Conservation (phyloP, 2,797 vertebrate species). For the Hyperoplus immaculatus region DNA sequence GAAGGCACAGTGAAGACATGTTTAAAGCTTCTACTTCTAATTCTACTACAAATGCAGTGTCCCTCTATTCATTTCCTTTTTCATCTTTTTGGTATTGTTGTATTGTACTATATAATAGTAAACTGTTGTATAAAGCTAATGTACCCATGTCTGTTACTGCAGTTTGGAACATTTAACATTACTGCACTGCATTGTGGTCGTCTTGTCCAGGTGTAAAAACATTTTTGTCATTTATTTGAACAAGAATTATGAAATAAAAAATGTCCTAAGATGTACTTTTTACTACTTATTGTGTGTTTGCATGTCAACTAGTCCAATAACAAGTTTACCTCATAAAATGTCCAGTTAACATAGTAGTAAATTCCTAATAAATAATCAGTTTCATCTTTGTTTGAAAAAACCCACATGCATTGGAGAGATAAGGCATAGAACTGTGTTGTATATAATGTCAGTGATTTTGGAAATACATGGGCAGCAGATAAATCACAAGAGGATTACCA, state of each 20-base stretch:
- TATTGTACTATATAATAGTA: background rate
- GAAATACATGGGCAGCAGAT: background rate
- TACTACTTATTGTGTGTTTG: slow-evolving; percentile 18
- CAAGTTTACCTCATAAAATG: background rate
- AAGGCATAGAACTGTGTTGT: background rate
- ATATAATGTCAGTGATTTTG: background rate
- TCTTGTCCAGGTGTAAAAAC: slow-evolving; percentile 19
- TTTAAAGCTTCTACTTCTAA: background rate
- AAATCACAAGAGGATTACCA: background rate
- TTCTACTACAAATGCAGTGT: background rate
- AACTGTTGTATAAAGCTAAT: background rate
- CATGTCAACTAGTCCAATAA: background rate
- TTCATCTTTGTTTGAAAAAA: background rate
- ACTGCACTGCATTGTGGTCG: slow-evolving; percentile 25
- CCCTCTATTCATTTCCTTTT: background rate
- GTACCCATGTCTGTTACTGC: slow-evolving; percentile 5
- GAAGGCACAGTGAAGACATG: background rate
- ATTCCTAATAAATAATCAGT: too few relatives aligned
- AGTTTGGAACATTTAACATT: slow-evolving; percentile 3
- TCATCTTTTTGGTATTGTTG: background rate
- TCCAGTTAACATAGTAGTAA: too few relatives aligned
- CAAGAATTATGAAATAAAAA: slow-evolving; percentile 38
- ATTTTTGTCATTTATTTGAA: slow-evolving; percentile 35
- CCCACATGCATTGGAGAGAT: background rate
- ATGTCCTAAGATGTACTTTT: background rate